phyloP scores from a whole-genome alignment of 2,113 vertebrate genomes.

The Piprites chloris region DNA sequence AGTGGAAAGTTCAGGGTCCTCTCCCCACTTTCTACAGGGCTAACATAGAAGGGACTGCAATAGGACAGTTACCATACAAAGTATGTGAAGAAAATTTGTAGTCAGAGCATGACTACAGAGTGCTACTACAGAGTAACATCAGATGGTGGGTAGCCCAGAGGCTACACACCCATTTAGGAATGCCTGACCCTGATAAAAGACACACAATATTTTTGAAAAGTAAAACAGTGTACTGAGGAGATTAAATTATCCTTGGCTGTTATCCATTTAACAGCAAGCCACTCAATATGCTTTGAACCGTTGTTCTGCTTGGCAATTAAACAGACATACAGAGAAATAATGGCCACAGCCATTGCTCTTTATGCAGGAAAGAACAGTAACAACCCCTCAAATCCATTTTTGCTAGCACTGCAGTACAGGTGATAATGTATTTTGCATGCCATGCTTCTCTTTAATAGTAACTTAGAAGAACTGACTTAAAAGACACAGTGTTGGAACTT shows the following conservation, averaged over 20 bases:
- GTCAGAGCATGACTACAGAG: neutral
- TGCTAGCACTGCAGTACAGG: neutral
- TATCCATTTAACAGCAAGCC: neutral
- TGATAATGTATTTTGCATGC: neutral
- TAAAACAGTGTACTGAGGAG: neutral
- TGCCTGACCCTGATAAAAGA: neutral
- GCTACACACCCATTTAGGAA: neutral
- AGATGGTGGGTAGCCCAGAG: neutral
- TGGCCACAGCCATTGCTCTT: neutral
- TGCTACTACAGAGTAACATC: neutral
- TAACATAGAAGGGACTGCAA: neutral
- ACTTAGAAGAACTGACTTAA: neutral
- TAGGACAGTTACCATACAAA: neutral
- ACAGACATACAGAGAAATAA: neutral
- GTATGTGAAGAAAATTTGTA: neutral
- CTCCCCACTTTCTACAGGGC: fast-evolving
- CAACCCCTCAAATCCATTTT: neutral
- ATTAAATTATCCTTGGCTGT: neutral
- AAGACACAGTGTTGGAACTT: neutral
- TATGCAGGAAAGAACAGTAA: neutral
- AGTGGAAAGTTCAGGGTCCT: neutral
- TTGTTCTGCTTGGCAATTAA: neutral
- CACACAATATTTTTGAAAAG: neutral
- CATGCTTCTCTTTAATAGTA: neutral
- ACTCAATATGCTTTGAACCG: neutral